Base-by-base conservation (phyloP, 2,113 vertebrate species). In the Tyto alba region DNA sequence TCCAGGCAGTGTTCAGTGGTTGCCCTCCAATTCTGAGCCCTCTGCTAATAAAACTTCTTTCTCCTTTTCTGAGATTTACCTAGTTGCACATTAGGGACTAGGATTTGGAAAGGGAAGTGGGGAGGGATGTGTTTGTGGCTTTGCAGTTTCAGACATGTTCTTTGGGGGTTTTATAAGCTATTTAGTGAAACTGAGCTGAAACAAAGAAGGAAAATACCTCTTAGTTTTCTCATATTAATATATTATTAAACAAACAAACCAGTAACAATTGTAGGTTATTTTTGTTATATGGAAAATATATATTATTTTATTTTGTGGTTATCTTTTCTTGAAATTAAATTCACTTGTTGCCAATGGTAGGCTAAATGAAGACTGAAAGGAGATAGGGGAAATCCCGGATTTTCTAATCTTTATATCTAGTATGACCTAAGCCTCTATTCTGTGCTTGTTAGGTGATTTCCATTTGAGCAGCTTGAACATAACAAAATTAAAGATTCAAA, bases 111-210 rank as follows among this genome's bases (percentile, higher is more conserved):
- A 74, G 63, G 93, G 64, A 95, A 94, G 69, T 38, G 78, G 50
- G 55, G 92, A 97, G 89, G 87, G 91, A 87, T 95, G 89, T 91
- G 55, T 92, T 91, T 92, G 95, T 91, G 94, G 92, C 91, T 88
- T 94, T 88, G 91, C 95, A 96, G 89, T 55, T 97, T 94, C 93
- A 96, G 78, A 43, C 96, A n/a, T 59, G 96, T 94, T 96, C 87
- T 94, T 91, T n/a, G 57, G 96, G 88, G 86, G 48, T 89, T 97
- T 96, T 89, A 21, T 29, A 82, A 92, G 84, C 84, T 88, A 55
- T 91, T 95, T 73, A 82, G 81, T 91, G 84, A 89, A 94, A 85
- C 86, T 75, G 88, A 88, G 67, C 75, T 93, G 85, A 95, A 88
- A 94, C 91, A 92, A 94, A 92, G 83, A 36, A 92, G 80, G 87